These are phyloP conservation scores for Archaeoteleia sp. DNA, from an alignment of 2,888 invertebrate species.

Conservation along the genomic window DNA sequence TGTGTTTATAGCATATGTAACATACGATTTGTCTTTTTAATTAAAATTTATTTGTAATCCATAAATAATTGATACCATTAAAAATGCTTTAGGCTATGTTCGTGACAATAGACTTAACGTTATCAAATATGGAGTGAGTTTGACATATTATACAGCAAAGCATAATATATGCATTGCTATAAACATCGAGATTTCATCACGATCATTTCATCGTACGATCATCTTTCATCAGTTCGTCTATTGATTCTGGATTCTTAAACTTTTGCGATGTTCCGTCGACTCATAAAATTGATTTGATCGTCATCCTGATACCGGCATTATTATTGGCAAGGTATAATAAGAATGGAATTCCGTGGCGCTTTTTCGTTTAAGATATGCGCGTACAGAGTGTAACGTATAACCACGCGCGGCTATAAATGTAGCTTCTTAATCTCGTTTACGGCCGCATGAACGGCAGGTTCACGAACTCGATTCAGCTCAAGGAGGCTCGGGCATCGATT, in stretches of 20 bases:
- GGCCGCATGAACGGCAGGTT: slow-evolving; percentile 55
- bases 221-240: not conserved
- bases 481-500: slow-evolving; percentile 56
- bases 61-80: too few relatives aligned
- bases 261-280: slow-evolving; percentile 3
- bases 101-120: not conserved
- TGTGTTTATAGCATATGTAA: too few relatives aligned
- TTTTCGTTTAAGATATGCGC: slow-evolving; percentile 12
- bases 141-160: not conserved
- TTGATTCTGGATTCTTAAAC: not conserved
- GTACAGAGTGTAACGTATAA: slow-evolving; percentile 7
- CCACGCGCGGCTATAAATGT: slow-evolving; percentile 34
- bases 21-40: too few relatives aligned
- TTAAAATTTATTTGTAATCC: too few relatives aligned
- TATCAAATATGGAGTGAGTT: not conserved
- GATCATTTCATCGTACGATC: not conserved
- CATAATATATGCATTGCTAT: not conserved
- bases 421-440: slow-evolving; percentile 51
- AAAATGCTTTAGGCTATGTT: too few relatives aligned
- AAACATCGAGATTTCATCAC: not conserved
- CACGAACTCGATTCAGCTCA: slow-evolving; percentile 66
- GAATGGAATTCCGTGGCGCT: slow-evolving; percentile 4
- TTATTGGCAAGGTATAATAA: slow-evolving; percentile 1
- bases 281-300: slow-evolving; percentile 10
- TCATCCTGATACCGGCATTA: not conserved